Conservation (phyloP, 2,888 invertebrate genomes). For the Lissocephala sabroskyi region DNA sequence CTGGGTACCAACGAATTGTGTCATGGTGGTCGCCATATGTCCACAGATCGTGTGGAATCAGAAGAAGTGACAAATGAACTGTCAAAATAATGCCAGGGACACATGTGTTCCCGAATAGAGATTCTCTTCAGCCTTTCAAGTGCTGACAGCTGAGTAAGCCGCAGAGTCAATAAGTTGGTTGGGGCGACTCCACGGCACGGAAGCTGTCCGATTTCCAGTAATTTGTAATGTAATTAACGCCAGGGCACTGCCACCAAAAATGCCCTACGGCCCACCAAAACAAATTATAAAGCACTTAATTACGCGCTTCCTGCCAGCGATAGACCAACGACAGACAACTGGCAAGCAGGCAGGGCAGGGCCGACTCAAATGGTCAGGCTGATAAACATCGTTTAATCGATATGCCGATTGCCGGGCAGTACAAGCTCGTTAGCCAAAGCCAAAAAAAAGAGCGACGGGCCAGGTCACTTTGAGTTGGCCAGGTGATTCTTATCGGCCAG, state of each 20-base stretch:
- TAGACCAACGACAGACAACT: constrained; percentile 14
- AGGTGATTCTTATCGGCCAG: constrained; percentile 2
- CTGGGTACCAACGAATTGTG: constrained; percentile 7
- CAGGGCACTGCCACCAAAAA: background rate
- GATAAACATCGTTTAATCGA: constrained; percentile 57
- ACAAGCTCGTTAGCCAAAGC: constrained; percentile 44
- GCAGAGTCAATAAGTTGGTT: too few species aligned
- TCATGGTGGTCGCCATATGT: constrained; percentile 35
- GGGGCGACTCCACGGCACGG: too few species aligned
- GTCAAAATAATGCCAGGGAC: constrained; percentile 56
- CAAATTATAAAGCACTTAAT: constrained; percentile 50
- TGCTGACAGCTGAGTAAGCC: constrained; percentile 53
- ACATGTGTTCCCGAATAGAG: constrained; percentile 30
- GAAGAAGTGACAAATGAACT: constrained; percentile 56
- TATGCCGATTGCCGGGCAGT: constrained; percentile 19
- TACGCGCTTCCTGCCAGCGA: constrained; percentile 40
- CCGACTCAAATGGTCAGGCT: constrained; percentile 22
- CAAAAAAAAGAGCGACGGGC: background rate
- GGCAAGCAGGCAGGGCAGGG: too few species aligned
- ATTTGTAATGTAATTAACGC: constrained; percentile 26
- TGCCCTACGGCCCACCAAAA: background rate
- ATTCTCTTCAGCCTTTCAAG: constrained; percentile 21
- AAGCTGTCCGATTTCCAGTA: constrained; percentile 29
- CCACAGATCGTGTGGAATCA: constrained; percentile 41
- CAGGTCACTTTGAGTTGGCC: background rate